Conservation (phyloP, 2,113 vertebrate genomes). For the Madoqua kirkii region DNA sequence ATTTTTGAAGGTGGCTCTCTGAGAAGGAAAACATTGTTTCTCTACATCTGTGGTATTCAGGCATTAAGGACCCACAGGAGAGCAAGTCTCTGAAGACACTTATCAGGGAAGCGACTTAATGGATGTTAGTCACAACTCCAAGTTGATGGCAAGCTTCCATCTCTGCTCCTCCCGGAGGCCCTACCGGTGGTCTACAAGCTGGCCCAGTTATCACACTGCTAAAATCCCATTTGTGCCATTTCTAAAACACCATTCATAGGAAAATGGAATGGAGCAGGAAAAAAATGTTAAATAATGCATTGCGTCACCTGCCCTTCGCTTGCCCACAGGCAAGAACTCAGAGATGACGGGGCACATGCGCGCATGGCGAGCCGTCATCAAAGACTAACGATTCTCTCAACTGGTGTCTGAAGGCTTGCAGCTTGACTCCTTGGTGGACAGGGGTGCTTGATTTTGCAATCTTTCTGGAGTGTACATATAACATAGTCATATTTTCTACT, state of each 20-base stretch:
- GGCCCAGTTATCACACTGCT: not conserved
- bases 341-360: not conserved
- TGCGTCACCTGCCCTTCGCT: not conserved
- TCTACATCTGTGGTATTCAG: not conserved
- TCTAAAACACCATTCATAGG: not conserved
- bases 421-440: not conserved
- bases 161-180: not conserved
- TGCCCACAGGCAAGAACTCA: not conserved
- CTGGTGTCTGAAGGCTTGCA: not conserved
- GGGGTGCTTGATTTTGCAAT: not conserved
- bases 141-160: not conserved
- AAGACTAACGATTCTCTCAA: not conserved
- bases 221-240: not conserved
- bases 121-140: not conserved
- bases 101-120: not conserved
- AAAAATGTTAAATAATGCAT: not conserved
- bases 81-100: not conserved
- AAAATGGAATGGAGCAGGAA: not conserved
- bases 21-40: not conserved
- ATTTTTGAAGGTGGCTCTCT: not conserved
- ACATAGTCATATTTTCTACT: not conserved
- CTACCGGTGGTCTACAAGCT: not conserved
- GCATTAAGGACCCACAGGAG: fast-evolving
- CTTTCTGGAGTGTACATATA: not conserved
- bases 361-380: not conserved